Evolutionary conservation across 1,140 invertebrate genomes (phyloP).

Genomic region (Eciton burchellii): DNA sequence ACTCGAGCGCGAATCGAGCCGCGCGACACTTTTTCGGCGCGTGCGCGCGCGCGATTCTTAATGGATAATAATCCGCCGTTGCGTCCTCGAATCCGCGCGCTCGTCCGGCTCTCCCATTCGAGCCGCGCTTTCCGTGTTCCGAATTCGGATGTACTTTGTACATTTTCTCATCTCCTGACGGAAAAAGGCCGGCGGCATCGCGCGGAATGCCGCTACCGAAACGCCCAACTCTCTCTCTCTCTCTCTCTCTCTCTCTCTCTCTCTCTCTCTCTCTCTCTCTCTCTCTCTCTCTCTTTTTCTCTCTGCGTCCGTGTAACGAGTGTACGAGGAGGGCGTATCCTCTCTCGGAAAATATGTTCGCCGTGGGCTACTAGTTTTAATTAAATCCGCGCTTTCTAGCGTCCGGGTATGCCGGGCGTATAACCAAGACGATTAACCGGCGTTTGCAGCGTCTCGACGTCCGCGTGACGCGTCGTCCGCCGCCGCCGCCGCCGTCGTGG

Average conservation of each 20-base stretch:
- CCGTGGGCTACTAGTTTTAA: conserved; percentile 81
- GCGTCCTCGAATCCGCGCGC: background rate
- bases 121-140: conserved; percentile 35
- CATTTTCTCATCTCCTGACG: conserved; percentile 73
- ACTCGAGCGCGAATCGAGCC: conserved; percentile 3
- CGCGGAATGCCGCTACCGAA: conserved; percentile 71
- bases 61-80: conserved; percentile 41
- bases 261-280: conserved; percentile 28
- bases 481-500: conserved; percentile 22
- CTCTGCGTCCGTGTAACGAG: conserved; percentile 65
- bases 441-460: conserved; percentile 65
- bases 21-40: conserved; percentile 13
- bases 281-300: conserved; percentile 1
- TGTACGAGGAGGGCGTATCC: conserved; percentile 74
- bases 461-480: conserved; percentile 60
- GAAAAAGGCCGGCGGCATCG: conserved; percentile 71
- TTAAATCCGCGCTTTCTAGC: conserved; percentile 77
- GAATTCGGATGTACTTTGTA: conserved; percentile 71
- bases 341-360: conserved; percentile 79
- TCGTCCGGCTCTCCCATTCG: conserved; percentile 39
- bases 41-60: background rate
- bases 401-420: conserved; percentile 68
- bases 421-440: conserved; percentile 77
- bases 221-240: conserved; percentile 69
- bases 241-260: no score